A percentile compares a stretch with the other conserved stretches of the same genome.
Evolutionary conservation across 2,888 invertebrate genomes (phyloP).

Genomic region (Drymonia ruficornis): DNA sequence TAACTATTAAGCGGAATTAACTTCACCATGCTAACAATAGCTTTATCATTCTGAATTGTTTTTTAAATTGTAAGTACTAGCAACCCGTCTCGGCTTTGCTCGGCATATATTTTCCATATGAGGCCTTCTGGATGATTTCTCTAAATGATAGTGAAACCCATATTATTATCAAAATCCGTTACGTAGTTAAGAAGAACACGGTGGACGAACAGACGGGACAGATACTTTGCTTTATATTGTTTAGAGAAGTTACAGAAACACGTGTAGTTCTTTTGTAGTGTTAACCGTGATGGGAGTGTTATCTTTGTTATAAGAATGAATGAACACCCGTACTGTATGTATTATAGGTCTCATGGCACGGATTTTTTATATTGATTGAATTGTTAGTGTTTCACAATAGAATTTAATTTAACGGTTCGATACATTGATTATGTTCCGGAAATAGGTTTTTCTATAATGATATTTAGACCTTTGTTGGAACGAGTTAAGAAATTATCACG

Average conservation of each 20-base stretch:
- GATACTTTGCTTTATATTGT: too few relatives aligned
- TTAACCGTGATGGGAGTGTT: conserved; percentile 6
- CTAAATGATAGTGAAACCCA: too few relatives aligned
- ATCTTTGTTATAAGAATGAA: conserved; percentile 14
- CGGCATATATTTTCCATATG: too few relatives aligned
- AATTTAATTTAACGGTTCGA: conserved; percentile 64
- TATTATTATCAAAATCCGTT: too few relatives aligned
- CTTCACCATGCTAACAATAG: conserved; percentile 65
- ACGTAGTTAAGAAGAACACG: too few relatives aligned
- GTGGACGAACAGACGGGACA: too few relatives aligned
- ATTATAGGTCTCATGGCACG: conserved; percentile 22
- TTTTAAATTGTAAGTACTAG: conserved; percentile 44
- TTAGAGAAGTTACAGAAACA: conserved; percentile 38
- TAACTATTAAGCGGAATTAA: conserved; percentile 58
- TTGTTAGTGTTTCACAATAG: conserved; percentile 38
- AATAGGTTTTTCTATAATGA: conserved; percentile 46
- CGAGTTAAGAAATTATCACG: conserved; percentile 10
- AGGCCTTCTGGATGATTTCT: too few relatives aligned
- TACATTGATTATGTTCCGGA: conserved; percentile 49
- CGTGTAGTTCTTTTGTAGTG: conserved; percentile 15
- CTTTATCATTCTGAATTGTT: conserved; percentile 54
- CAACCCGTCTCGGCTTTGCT: too few relatives aligned
- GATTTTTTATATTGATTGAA: conserved; percentile 42
- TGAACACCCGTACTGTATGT: conserved; percentile 8
- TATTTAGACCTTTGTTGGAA: conserved; percentile 14